These are phyloP conservation scores for Macrostomum lignano DNA, from an alignment of 1,140 invertebrate species.

Conservation along the genomic window DNA sequence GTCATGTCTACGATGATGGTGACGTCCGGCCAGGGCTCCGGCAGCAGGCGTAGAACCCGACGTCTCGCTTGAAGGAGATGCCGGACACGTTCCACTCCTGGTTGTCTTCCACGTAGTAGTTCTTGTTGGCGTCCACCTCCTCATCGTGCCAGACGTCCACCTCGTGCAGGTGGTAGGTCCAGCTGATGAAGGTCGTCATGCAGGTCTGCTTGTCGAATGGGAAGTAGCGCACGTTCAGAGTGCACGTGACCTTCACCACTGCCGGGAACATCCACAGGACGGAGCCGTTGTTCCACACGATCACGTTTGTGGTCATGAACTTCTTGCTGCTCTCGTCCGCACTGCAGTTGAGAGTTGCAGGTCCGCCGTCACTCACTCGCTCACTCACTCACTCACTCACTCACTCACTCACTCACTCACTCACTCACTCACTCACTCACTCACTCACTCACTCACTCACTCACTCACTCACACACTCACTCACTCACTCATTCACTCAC, in stretches of 20 bases:
- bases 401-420: conserved; percentile 8
- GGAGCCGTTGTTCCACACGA: conserved; percentile 32
- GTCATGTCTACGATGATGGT: conserved; percentile 82
- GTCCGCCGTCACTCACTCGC: no score
- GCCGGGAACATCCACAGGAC: conserved; percentile 41
- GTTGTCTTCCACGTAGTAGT: no score
- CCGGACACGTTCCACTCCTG: conserved; percentile 9
- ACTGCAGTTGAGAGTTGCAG: no score
- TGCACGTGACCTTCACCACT: no score
- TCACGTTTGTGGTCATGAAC: no score
- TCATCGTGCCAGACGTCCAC: no score
- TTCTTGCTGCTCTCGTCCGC: no score
- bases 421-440: conserved; percentile 8
- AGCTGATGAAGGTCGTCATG: conserved; percentile 56
- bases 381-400: conserved; percentile 7
- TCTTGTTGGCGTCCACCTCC: no score
- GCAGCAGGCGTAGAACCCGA: conserved; percentile 50
- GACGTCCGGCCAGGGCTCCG: conserved; percentile 64
- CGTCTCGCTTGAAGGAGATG: conserved; percentile 9
- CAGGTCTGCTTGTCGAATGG: conserved; percentile 14
- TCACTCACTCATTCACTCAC: no score
- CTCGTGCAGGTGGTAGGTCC: conserved; percentile 84
- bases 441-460: no score
- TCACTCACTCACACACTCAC: no score
- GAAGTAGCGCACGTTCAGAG: no score